Conservation (phyloP, 2,888 invertebrate species). For the Pseudoips prasinana region DNA sequence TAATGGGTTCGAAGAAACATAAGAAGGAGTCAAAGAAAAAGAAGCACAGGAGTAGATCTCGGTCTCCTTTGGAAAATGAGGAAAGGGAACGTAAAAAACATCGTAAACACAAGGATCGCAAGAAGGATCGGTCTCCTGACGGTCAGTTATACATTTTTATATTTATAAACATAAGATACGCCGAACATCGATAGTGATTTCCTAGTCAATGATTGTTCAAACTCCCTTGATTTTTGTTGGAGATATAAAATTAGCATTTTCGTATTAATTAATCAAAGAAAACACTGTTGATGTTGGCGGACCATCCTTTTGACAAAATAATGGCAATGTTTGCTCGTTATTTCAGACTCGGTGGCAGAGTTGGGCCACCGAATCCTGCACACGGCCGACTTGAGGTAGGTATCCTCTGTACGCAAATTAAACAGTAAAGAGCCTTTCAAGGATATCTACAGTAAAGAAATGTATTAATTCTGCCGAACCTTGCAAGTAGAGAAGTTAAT, state of each 20-base stretch:
- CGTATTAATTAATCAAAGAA: conserved; percentile 30
- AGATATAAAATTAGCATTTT: no score
- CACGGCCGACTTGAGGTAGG: conserved; percentile 60
- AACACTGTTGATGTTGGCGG: conserved; percentile 53
- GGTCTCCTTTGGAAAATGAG: conserved; percentile 79
- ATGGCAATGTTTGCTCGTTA: conserved; percentile 80
- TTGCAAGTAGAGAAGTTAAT: no score
- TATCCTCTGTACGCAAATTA: conserved; percentile 39
- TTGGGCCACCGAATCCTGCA: conserved; percentile 60
- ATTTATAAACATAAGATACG: conserved; percentile 26
- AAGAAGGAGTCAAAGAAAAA: conserved; percentile 86
- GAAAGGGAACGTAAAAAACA: conserved; percentile 79
- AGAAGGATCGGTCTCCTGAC: conserved; percentile 79
- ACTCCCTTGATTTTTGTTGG: no score
- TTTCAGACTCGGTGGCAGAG: conserved; percentile 77
- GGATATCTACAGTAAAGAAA: no score
- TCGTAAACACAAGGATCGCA: conserved; percentile 80
- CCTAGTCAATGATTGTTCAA: no score
- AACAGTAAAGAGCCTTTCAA: no score
- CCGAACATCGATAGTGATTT: conserved; percentile 53
- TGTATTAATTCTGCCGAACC: no score
- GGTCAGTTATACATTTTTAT: conserved; percentile 68
- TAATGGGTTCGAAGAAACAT: conserved; percentile 88
- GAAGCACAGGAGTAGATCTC: conserved; percentile 83
- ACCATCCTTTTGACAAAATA: conserved; percentile 61